Conservation (phyloP, 2,113 vertebrate species). For the Carollia perspicillata region DNA sequence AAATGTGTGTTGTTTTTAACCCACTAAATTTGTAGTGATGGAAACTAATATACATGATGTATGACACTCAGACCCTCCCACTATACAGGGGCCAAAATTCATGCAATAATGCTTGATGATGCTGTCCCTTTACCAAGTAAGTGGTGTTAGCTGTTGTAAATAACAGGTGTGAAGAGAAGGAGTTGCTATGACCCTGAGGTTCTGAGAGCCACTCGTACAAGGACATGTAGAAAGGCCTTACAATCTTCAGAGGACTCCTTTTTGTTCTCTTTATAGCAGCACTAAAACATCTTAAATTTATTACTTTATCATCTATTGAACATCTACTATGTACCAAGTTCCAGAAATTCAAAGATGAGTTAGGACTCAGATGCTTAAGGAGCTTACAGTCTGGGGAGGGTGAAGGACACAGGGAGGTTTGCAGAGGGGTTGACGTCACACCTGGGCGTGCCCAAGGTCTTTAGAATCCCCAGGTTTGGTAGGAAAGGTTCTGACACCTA, state of each 20-base stretch:
- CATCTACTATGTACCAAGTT: background rate
- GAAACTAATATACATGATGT: background rate
- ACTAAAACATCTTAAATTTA: background rate
- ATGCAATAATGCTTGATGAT: background rate
- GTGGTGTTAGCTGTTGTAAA: background rate
- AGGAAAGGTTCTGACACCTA: background rate
- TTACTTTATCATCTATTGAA: background rate
- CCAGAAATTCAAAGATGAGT: slow-evolving; percentile 28
- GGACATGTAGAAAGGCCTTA: background rate
- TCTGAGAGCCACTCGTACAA: background rate
- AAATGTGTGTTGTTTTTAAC: background rate
- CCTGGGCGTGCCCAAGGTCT: background rate
- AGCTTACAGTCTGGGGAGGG: background rate
- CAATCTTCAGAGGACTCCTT: background rate
- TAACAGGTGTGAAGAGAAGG: background rate
- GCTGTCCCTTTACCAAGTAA: background rate
- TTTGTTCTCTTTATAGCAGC: background rate
- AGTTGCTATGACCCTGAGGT: background rate
- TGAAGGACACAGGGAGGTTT: background rate
- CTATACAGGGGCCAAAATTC: background rate
- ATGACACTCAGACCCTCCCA: background rate
- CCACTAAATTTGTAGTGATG: background rate
- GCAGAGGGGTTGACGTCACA: background rate
- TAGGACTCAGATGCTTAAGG: background rate
- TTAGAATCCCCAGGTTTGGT: background rate